Base-by-base conservation (phyloP, 1,140 invertebrate genomes). In the Zaprionus taronus region DNA sequence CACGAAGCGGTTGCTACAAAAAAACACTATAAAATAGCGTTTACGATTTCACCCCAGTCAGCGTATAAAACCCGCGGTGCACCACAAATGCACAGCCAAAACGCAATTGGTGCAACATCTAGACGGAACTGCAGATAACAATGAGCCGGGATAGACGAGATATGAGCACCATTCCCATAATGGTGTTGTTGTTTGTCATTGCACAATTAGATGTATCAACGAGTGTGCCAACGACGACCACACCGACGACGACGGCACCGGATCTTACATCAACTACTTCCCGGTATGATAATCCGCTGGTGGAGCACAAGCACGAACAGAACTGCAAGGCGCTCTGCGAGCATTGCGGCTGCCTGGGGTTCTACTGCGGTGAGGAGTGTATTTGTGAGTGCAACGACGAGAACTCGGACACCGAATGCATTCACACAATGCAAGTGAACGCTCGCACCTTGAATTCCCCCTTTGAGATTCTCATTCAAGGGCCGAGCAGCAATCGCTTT, bases 341-440 rank as follows among this genome's bases (percentile, higher is more conserved):
- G 58, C 81, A 91, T 6, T 93, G 92, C 56, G 85, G 91, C 3
- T 93, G 92, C 63, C 34, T 91, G 51, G 91, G 91, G 6, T 93
- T 92, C 74, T 93, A 93, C 56, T 93, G 92, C 15, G 92, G 91
- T 0, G 92, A 93, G 63, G 91, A 93, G 68, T 93, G 92, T 47
- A 84, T 93, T 6, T 93, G 92, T 60, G 92, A 93, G 57, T 93
- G 91, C 60, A 92, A 92, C 64, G 73, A 91, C 14, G 89, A 89
- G 1, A 83, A 83, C 58, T 92, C 84, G 1, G 82, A 93, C 47
- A 91, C 83, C 1, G 81, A 92, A 49, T 93, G 92, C 49, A 85
- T 93, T 5, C 79, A 74, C 12, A 79, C 82, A 7, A 92, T 93
- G 87, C 89, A 93, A 55, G 55, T 36, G 15, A 87, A 91, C 17